Base-by-base conservation (phyloP, 2,113 vertebrate genomes). In the human (Homo sapiens) region DNA sequence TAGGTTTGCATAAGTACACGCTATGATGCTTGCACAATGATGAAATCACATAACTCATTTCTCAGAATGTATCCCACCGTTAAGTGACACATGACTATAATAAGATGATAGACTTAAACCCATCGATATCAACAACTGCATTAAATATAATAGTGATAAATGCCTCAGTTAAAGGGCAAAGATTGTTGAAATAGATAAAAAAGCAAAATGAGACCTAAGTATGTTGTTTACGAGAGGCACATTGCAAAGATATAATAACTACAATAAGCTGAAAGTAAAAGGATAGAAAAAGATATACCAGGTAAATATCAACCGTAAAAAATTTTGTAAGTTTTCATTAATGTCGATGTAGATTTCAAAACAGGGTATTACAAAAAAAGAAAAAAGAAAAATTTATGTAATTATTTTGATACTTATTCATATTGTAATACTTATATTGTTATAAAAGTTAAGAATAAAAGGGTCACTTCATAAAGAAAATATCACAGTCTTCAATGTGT, bases 321-420 rank as follows among this genome's bases (percentile, higher is more conserved):
- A 92, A 79, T 79, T n/a, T 92, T 12, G 5, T 57, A 38, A 38
- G 40, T 13, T 14, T 83, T 83, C 80, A 68, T 82, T 94, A 70
- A 83, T 59, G 6, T 78, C 23, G 70, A 82, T 72, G 68, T 55
- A 64, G 30, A 82, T 59, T 91, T 86, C 25, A 35, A 90, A 57
- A 45, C 80, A 50, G 38, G 79, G 16, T 59, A 45, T 61, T 80
- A 50, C 6, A 14, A 72, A 43, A 76, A 78, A 12, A 55, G n/a
- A 75, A 32, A 2, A 79, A 57, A 25, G 12, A 52, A 70, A 89
- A 64, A 45, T 30, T 55, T 45, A 61, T 52, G 45, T 38, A 73
- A 48, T 89, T 92, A 52, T 70, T 40, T 92, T 89, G 38, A 78
- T 72, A 79, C 72, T 88, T 87, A 87, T 88, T 88, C 32, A 88